Base-by-base conservation (phyloP, 2,888 invertebrate species). In the Sarcophaga subvicina region DNA sequence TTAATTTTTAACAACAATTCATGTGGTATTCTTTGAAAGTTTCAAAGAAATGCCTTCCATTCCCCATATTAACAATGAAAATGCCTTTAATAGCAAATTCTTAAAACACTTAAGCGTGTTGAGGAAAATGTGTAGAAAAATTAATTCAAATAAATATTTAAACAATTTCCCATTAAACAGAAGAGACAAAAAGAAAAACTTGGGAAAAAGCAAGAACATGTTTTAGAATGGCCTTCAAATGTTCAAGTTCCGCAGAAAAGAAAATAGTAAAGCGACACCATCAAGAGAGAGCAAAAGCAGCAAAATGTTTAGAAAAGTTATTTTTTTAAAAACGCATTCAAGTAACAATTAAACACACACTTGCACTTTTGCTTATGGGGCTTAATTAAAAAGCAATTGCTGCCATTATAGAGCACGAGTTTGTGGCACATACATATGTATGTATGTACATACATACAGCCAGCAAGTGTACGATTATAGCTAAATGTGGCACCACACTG, bases 331-430 rank as follows among this genome's bases (percentile, higher is more conserved):
- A 75, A 60, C 60, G 62, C 54, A 17, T 76, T 86, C 69, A 86
- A 80, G 69, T 70, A 83, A 80, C 67, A 86, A 83, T 83, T 80
- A 83, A 86, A 63, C n/a, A 71, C 69, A 86, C 83, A 66, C 77
- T 83, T 79, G 59, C 80, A 76, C 66, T 72, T 54, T 77, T 71
- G 64, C 75, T 54, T 71, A 75, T 66, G 59, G 70, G 63, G 79
- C 80, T 76, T 80, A 80, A 84, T 84, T 84, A 84, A 80, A 80
- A 71, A 76, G 60, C 80, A 80, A 80, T 80, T 76, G 67, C 72
- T 62, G 64, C 27, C 77, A 6, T 45, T 64, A 27, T 45, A 25
- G 22, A 54, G n/a, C 27, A n/a, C 54, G 2, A 47, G 75, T 22
- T 27, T 70, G 70, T 25, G 8, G 22, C 62, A 62, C 20, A 62